A percentile compares a stretch with the other conserved stretches of the same genome.
phyloP scores from a whole-genome alignment of 2,888 invertebrate genomes.

The Standfussiana lucernea region DNA sequence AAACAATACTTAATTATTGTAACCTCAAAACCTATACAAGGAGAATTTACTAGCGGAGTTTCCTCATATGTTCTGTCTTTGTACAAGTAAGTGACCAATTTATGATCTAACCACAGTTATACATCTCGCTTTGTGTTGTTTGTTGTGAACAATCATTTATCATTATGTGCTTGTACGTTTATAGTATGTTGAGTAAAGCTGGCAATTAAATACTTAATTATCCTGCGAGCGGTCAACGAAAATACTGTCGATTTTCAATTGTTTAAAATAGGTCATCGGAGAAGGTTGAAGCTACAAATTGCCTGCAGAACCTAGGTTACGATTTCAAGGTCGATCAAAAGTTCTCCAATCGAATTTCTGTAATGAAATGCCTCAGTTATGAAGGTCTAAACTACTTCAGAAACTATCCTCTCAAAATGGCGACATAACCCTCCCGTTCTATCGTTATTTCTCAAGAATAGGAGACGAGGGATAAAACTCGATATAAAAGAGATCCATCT shows the following conservation, averaged over 20 bases:
- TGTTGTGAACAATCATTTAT: conserved; percentile 25
- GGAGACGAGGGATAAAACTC: conserved; percentile 4
- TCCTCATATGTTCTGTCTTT: conserved; percentile 39
- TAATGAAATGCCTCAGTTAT: conserved; percentile 1
- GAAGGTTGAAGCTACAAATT: conserved; percentile 11
- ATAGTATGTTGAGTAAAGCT: background rate
- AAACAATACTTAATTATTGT: conserved; percentile 62
- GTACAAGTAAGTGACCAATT: conserved; percentile 21
- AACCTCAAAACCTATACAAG: conserved; percentile 50
- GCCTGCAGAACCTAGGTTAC: conserved; percentile 17
- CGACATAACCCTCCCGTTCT: background rate
- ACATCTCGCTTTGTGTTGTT: background rate
- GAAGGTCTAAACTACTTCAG: background rate
- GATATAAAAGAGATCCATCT: conserved; percentile 18
- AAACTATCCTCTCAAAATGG: background rate
- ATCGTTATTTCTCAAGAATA: conserved; percentile 5
- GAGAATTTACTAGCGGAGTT: conserved; percentile 42
- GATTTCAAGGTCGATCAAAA: background rate
- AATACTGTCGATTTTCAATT: conserved; percentile 9
- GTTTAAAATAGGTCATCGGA: conserved; percentile 14
- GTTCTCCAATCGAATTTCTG: background rate
- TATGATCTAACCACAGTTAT: conserved; percentile 37
- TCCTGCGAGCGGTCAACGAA: background rate
- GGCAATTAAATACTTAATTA: conserved; percentile 15
- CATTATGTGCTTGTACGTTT: conserved; percentile 16